Evolutionary conservation across 2,888 invertebrate genomes (phyloP).

Genomic region (Cantharis rufa): DNA sequence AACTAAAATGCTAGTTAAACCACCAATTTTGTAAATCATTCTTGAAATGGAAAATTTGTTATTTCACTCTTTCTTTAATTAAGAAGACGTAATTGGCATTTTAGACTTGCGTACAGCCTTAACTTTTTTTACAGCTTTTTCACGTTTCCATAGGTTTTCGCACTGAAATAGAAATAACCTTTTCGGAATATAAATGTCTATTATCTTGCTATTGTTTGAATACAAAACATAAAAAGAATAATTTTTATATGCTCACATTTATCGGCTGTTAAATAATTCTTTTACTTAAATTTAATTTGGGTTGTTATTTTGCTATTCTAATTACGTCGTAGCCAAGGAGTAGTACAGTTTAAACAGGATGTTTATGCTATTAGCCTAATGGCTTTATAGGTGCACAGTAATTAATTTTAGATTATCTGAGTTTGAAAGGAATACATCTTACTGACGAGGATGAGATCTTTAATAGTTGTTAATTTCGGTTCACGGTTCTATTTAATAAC

Average conservation of each 20-base stretch:
- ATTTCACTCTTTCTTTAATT: background rate
- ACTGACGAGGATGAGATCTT: background rate
- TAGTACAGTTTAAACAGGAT: background rate
- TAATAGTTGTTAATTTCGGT: background rate
- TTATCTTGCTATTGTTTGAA: background rate
- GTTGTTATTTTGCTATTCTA: background rate
- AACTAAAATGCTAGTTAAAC: slow-evolving; percentile 29
- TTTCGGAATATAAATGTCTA: background rate
- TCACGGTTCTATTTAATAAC: background rate
- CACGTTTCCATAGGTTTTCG: background rate
- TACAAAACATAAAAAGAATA: background rate
- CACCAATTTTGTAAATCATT: slow-evolving; percentile 17
- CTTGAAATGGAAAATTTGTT: slow-evolving; percentile 1
- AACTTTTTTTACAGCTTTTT: background rate
- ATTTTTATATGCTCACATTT: background rate
- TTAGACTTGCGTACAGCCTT: background rate
- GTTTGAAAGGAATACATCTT: background rate
- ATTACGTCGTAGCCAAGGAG: background rate
- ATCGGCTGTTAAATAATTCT: background rate
- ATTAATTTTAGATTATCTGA: background rate
- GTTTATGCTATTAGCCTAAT: background rate
- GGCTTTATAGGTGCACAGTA: background rate
- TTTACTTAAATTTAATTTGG: background rate
- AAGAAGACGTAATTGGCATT: background rate
- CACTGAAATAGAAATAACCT: background rate